A percentile compares a stretch with the other conserved stretches of the same genome.
Evolutionary conservation across 2,888 invertebrate genomes (phyloP).

Genomic region (Crossocerus cetratus): DNA sequence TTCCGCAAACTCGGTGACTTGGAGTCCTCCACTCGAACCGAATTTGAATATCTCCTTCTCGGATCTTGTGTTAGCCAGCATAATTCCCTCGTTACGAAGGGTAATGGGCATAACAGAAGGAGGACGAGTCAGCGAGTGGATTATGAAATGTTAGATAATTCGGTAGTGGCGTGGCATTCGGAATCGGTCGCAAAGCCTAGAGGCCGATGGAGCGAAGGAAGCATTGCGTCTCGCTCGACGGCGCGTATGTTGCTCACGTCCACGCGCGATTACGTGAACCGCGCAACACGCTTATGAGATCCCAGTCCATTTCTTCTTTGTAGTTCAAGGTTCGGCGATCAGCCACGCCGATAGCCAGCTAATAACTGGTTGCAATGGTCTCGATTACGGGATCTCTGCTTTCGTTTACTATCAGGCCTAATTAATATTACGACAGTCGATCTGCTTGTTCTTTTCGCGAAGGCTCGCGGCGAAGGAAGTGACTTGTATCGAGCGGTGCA

Average conservation of each 20-base stretch:
- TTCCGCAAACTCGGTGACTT: too few species aligned
- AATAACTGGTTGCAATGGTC: not conserved
- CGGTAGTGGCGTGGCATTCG: slow-evolving; percentile 4
- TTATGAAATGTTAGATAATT: slow-evolving; percentile 20
- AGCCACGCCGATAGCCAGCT: not conserved
- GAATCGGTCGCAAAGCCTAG: slow-evolving; percentile 19
- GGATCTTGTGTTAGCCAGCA: too few species aligned
- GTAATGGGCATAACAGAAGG: too few species aligned
- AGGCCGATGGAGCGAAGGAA: slow-evolving; percentile 22
- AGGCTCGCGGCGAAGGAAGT: slow-evolving; percentile 13
- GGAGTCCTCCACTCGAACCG: too few species aligned
- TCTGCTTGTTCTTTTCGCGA: slow-evolving; percentile 26
- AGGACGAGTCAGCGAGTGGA: not conserved
- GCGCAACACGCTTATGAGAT: slow-evolving; percentile 37
- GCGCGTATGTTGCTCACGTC: slow-evolving; percentile 42
- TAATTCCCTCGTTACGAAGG: too few species aligned
- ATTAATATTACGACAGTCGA: not conserved
- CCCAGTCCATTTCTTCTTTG: slow-evolving; percentile 34
- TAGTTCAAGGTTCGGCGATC: slow-evolving; percentile 39
- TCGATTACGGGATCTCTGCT: not conserved
- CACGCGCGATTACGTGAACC: slow-evolving; percentile 44
- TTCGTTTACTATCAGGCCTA: not conserved
- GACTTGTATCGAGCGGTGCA: slow-evolving; percentile 22
- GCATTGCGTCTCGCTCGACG: not conserved
- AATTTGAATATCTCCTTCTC: too few species aligned